phyloP scores from a whole-genome alignment of 2,113 vertebrate species.

The Pseudopipra pipra region DNA sequence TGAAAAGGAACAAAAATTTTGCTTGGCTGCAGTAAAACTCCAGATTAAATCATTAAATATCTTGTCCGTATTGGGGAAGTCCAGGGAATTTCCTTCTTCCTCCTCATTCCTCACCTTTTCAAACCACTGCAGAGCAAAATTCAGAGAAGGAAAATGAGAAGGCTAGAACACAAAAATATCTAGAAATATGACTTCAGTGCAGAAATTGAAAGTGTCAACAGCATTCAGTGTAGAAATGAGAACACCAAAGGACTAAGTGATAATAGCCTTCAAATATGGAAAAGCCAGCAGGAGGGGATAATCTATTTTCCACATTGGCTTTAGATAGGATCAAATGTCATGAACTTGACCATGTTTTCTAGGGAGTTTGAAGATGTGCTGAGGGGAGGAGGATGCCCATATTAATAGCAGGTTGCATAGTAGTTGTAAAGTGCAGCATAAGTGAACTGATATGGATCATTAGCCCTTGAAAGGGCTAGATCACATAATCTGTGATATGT shows the following conservation, averaged over 20 bases:
- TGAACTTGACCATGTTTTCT: rapidly evolving
- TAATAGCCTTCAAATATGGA: background rate
- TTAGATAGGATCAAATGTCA: background rate
- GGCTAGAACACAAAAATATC: background rate
- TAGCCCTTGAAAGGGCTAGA: background rate
- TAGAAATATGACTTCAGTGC: background rate
- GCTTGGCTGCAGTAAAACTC: background rate
- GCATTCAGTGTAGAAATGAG: background rate
- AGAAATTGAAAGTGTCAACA: background rate
- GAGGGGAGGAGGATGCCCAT: rapidly evolving
- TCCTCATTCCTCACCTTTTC: background rate
- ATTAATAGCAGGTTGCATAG: background rate
- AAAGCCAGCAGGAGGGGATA: background rate
- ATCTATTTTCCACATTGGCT: background rate
- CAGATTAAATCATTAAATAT: background rate
- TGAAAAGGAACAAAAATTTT: background rate
- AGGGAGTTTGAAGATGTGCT: background rate
- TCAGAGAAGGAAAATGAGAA: background rate
- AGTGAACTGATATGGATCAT: background rate
- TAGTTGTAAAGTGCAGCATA: background rate
- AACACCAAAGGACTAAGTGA: background rate
- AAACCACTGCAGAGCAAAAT: background rate
- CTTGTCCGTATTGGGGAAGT: background rate
- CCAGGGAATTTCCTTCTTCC: background rate
- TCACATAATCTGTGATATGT: background rate